Evolutionary conservation across 1,140 invertebrate species (phyloP), one percentile per base, ranked within the genome.

Genomic region (Nymphalis io): DNA sequence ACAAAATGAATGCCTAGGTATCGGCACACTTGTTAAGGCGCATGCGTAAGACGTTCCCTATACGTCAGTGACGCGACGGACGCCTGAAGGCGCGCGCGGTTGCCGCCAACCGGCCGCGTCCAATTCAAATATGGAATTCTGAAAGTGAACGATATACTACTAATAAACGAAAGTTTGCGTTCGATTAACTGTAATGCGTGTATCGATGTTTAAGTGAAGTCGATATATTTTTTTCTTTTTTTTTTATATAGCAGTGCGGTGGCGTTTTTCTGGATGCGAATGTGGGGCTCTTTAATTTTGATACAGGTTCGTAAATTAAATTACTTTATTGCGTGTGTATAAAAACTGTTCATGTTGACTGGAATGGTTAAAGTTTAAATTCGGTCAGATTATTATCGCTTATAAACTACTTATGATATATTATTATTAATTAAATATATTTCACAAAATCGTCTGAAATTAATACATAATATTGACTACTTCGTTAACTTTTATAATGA

Each of bases 301-400:
- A 84, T 76, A 81, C 74, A 89, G 87, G 85, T 89, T 84, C 53
- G 84, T 89, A 81, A 75, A 87, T 85, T 82, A 79, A 87, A 90
- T 87, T 84, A 83, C 81, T 79, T 73, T 73, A 76, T 90, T 82
- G 88, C 88, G 86, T 90, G 85, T 80, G 72, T 66, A 62, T 72
- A 57, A 51, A 68, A 73, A 72, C 51, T 58, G 27, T 66, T 66
- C 64, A 66, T 46, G 64, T 66, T 59, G 20, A 12, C 44, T 21
- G 48, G 48, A 33, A 55, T 55, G 8, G 66, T 20, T 21, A 55
- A 55, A 21, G 15, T 55, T 60, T 51, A 68, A 68, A 68, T 68
- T 68, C 66, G 66, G 66, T 68, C 66, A 68, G 66, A 68, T 68
- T 16, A 15, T 51, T 68, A 68, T 68, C 66, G 58, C 6, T 23